Conservation (phyloP, 2,888 invertebrate genomes). For the Frankliniella intonsa region DNA sequence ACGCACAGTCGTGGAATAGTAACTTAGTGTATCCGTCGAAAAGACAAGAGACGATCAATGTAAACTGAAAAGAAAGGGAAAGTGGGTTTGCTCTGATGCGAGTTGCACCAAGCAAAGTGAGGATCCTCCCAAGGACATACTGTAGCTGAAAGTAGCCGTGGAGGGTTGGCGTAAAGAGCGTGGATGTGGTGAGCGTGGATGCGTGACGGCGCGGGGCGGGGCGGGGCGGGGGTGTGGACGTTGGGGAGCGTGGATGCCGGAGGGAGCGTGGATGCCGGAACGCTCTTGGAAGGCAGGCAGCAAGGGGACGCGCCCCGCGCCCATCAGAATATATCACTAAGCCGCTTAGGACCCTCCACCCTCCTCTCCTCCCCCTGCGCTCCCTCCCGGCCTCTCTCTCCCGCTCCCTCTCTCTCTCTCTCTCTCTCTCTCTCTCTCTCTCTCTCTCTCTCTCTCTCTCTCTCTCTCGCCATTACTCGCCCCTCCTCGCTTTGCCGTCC, state of each 20-base stretch:
- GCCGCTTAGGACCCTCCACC: slow-evolving; percentile 33
- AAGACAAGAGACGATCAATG: no score
- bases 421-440: slow-evolving; percentile 31
- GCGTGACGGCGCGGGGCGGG: not conserved
- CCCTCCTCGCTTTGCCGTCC: not conserved
- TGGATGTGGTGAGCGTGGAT: no score
- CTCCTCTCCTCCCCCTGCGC: slow-evolving; percentile 32
- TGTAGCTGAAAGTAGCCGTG: no score
- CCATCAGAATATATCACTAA: slow-evolving; percentile 34
- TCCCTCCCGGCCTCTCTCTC: slow-evolving; percentile 31
- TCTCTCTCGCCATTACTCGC: not conserved
- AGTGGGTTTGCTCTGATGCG: no score
- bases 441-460: slow-evolving; percentile 30
- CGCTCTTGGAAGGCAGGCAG: not conserved
- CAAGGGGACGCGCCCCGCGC: not conserved
- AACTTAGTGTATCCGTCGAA: no score
- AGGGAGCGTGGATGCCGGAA: not conserved
- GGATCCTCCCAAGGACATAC: no score
- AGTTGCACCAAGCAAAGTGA: no score
- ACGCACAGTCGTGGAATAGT: no score
- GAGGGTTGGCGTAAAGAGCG: no score
- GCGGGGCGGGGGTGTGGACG: not conserved
- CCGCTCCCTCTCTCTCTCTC: slow-evolving; percentile 33
- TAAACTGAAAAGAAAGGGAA: no score
- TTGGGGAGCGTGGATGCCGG: not conserved